Evolutionary conservation across 2,113 vertebrate species (phyloP).

Genomic region (crab-eating macaque (Macaca fascicularis)): T2T-MFA8v1.1 NC_088391.1:54853001-54853500

Average conservation of each 20-base stretch:
- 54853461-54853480: too few relatives aligned
- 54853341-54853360: not conserved
- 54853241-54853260: not conserved
- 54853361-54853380: too few relatives aligned
- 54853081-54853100: not conserved
- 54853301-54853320: not conserved
- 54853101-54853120: not conserved
- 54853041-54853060: not conserved
- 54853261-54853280: not conserved
- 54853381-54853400: too few relatives aligned
- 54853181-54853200: not conserved
- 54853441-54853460: too few relatives aligned
- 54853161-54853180: not conserved
- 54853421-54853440: too few relatives aligned
- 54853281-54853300: not conserved
- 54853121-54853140: not conserved
- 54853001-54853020: not conserved
- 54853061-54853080: not conserved
- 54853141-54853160: not conserved
- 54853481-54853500: too few relatives aligned
- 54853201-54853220: not conserved
- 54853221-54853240: not conserved
- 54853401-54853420: too few relatives aligned
- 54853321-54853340: not conserved
- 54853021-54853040: not conserved